Percentiles rank a stretch among this genome's conserved stretches.
phyloP scores from a whole-genome alignment of 2,888 invertebrate genomes.

The Xanthia togata region DNA sequence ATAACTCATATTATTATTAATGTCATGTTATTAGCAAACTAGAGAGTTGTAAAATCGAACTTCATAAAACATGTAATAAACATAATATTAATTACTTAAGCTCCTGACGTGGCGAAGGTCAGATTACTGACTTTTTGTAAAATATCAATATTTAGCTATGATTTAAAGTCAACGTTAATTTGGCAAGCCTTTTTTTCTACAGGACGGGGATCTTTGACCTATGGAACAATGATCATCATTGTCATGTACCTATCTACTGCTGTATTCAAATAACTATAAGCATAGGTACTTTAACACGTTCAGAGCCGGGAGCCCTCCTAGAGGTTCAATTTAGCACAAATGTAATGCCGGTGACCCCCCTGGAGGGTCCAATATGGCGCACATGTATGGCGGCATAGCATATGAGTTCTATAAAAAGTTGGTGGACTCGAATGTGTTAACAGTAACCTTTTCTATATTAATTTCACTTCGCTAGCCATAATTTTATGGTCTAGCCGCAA shows the following conservation, averaged over 20 bases:
- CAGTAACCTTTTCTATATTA: background rate
- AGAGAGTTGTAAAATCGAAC: conserved; percentile 2
- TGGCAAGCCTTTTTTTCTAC: background rate
- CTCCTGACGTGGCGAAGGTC: conserved; percentile 28
- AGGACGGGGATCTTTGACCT: too few relatives aligned
- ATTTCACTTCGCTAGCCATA: background rate
- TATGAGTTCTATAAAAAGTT: too few relatives aligned
- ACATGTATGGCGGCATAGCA: too few relatives aligned
- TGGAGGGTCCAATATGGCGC: too few relatives aligned
- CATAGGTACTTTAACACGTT: background rate
- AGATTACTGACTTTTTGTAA: background rate
- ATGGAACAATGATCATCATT: background rate
- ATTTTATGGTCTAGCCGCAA: too few relatives aligned
- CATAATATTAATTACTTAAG: conserved; percentile 20
- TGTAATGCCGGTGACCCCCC: too few relatives aligned
- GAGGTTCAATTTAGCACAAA: too few relatives aligned
- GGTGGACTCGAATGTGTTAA: too few relatives aligned
- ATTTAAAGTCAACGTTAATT: background rate
- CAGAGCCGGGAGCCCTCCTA: too few relatives aligned
- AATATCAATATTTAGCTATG: conserved; percentile 1
- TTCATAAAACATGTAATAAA: conserved; percentile 16
- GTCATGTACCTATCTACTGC: background rate
- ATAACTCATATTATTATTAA: background rate
- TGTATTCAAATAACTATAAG: background rate
- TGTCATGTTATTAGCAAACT: too few relatives aligned